Conservation (phyloP, 1,140 invertebrate genomes). For the Drosophila pectinifera region DNA sequence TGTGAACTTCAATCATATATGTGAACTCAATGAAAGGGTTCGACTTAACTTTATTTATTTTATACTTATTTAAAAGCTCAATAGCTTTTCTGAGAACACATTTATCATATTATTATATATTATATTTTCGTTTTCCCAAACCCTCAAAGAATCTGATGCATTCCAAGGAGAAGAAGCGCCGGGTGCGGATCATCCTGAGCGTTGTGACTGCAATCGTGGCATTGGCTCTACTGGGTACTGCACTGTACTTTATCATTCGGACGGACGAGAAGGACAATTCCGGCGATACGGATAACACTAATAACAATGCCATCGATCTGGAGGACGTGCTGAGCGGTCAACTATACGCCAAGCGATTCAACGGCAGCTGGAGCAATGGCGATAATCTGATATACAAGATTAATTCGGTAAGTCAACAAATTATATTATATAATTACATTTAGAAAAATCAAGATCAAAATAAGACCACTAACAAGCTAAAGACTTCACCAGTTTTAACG, state of each 20-base stretch:
- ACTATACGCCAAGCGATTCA: slow-evolving; percentile 85
- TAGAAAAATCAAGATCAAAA: too few species aligned
- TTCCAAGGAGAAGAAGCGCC: slow-evolving; percentile 73
- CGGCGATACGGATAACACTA: slow-evolving; percentile 7
- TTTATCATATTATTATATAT: background rate
- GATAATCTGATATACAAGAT: slow-evolving; percentile 72
- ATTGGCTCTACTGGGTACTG: slow-evolving; percentile 57
- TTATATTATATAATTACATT: too few species aligned
- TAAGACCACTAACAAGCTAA: too few species aligned
- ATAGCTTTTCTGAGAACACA: too few species aligned
- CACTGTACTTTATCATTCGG: slow-evolving; percentile 54
- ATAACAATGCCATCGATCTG: slow-evolving; percentile 74
- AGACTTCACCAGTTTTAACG: too few species aligned
- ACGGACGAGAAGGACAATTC: slow-evolving; percentile 33
- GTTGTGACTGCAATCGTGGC: slow-evolving; percentile 52
- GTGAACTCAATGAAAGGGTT: too few species aligned
- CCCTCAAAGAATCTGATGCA: slow-evolving; percentile 66
- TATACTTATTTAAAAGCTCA: background rate
- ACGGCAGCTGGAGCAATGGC: slow-evolving; percentile 86
- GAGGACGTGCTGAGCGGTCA: slow-evolving; percentile 85
- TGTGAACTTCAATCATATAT: too few species aligned
- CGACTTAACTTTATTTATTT: too few species aligned
- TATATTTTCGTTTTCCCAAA: background rate
- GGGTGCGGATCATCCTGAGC: slow-evolving; percentile 64
- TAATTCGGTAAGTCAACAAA: slow-evolving; percentile 32